Base-by-base conservation (phyloP, 2,888 invertebrate genomes). In the Sesia bembeciformis region DNA sequence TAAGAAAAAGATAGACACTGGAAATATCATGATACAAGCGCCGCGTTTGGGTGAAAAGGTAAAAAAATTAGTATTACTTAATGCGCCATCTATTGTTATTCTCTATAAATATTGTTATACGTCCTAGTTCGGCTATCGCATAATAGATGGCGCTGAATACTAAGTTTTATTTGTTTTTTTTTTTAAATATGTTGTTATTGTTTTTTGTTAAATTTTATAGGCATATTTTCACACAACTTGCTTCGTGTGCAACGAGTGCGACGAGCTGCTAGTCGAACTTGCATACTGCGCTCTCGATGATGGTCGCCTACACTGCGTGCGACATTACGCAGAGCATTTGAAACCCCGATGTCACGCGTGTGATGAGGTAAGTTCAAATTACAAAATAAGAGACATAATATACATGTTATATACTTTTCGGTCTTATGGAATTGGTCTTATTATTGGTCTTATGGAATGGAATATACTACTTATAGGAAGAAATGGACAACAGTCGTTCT, bases 331-430 rank as follows among this genome's bases (percentile, higher is more conserved):
- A 53, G 98, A 99, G 85, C 93, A 95, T 73, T 91, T 98, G 76
- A 97, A 98, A 82, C 98, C 99, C 8, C 91, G 99, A 69, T 99
- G 99, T 83, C 93, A 97, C 60, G 96, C 97, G 65, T 99, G 99
- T 89, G 98, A 99, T 90, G 99, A 99, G 96, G 99, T 99, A 78
- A 92, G 95, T 90, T 4, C 0, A 39, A 8, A 23, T 23, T 23
- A 23, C 23, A 23, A 50, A 4, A 39, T 50, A 50, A 4, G 5
- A 50, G 3, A 50, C 5, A 7, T 7, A 39, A 39, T 39, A 39
- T 7, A 46, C 23, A 23, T 23, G 23, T 23, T 23, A 23, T 23
- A 23, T 23, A 23, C 23, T 23, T 23, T 23, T 23, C 23, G 23
- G 23, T 2, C 23, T 23, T 23, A 23, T 23, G 1, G 23, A 23